A percentile compares a stretch with the other conserved stretches of the same genome.
phyloP scores from a whole-genome alignment of 2,797 vertebrate species.

The Zenarchopterus dispar region DNA sequence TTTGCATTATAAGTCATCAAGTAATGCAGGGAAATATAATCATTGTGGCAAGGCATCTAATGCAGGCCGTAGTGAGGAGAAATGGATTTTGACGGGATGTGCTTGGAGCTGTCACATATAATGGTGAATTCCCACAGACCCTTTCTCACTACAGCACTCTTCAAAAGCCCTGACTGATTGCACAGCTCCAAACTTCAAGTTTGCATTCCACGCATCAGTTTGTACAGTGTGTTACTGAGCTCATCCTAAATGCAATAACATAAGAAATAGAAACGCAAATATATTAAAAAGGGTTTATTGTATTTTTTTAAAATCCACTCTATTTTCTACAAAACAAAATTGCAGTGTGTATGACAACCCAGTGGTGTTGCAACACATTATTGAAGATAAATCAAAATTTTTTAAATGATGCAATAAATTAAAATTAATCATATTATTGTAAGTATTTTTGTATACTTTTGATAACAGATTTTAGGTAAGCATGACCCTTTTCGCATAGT shows the following conservation, averaged over 20 bases:
- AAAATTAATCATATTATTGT: too few relatives aligned
- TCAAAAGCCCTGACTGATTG: constrained; percentile 36
- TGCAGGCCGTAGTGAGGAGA: constrained; percentile 56
- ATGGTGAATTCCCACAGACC: constrained; percentile 40
- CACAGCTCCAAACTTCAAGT: constrained; percentile 17
- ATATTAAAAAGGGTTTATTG: not conserved
- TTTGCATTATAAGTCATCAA: constrained; percentile 81
- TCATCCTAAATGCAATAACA: constrained; percentile 3
- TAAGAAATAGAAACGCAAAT: not conserved
- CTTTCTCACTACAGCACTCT: constrained; percentile 30
- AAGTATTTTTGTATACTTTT: too few relatives aligned
- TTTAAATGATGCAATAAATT: too few relatives aligned
- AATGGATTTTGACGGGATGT: constrained; percentile 73
- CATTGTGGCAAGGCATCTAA: constrained; percentile 79
- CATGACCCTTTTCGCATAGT: too few relatives aligned
- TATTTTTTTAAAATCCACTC: not conserved
- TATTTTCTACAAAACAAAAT: not conserved
- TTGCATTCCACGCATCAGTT: constrained; percentile 19
- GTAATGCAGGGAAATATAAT: constrained; percentile 83
- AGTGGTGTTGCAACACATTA: too few relatives aligned
- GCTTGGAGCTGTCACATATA: constrained; percentile 67
- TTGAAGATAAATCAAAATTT: too few relatives aligned
- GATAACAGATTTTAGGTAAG: too few relatives aligned
- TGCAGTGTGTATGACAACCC: not conserved
- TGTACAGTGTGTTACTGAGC: constrained; percentile 7